Conservation (phyloP, 1,140 invertebrate species). For the Magallana ariakensis region DNA sequence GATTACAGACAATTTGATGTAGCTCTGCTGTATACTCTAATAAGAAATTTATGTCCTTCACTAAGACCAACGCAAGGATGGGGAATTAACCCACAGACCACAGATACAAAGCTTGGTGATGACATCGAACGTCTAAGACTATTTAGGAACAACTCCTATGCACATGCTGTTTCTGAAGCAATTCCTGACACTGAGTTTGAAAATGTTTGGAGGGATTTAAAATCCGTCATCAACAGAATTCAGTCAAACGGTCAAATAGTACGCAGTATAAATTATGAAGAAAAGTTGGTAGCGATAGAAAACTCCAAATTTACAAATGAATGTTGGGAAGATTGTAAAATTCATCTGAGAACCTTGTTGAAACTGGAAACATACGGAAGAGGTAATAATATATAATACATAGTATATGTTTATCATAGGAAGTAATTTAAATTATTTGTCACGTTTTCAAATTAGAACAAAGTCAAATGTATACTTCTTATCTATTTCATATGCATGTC, state of each 20-base stretch:
- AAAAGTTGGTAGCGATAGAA: background rate
- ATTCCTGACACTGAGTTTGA: background rate
- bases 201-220: background rate
- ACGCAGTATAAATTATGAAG: background rate
- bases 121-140: background rate
- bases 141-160: background rate
- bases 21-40: background rate
- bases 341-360: background rate
- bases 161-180: background rate
- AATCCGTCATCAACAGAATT: background rate
- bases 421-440: no score
- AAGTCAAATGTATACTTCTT: no score
- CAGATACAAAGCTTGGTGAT: background rate
- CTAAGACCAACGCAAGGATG: background rate
- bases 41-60: background rate
- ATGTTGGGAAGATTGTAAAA: background rate
- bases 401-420: no score
- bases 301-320: background rate
- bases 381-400: background rate
- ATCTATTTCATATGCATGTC: background rate
- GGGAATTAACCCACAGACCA: background rate
- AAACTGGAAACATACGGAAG: background rate
- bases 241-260: background rate
- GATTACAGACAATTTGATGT: background rate
- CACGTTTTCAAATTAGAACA: no score